Conservation (phyloP, 1,140 invertebrate genomes). For the Diorhabda carinulata region DNA sequence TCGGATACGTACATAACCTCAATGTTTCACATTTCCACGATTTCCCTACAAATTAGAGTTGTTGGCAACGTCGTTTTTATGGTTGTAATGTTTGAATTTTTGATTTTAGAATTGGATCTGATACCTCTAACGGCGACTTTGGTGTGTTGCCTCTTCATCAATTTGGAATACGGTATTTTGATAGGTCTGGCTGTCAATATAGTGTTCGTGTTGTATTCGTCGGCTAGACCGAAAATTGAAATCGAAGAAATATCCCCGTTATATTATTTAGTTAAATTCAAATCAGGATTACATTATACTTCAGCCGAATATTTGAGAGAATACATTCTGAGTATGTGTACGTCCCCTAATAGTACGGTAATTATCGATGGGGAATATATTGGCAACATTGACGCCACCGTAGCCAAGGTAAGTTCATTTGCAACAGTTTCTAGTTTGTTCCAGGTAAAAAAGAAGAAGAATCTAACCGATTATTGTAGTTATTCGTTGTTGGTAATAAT, state of each 20-base stretch:
- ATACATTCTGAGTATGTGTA: conserved; percentile 46
- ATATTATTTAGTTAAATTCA: conserved; percentile 55
- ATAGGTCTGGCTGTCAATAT: conserved; percentile 65
- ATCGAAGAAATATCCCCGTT: conserved; percentile 38
- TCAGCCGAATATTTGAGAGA: conserved; percentile 62
- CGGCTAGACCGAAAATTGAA: conserved; percentile 57
- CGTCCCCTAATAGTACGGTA: conserved; percentile 44
- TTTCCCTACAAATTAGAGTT: no score
- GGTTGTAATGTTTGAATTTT: neutral
- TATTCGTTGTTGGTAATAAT: no score
- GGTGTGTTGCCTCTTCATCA: conserved; percentile 57
- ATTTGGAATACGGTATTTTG: conserved; percentile 71
- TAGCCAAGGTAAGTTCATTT: conserved; percentile 40
- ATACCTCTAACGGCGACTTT: conserved; percentile 62
- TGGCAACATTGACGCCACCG: conserved; percentile 59
- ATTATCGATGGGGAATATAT: conserved; percentile 59
- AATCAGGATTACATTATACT: conserved; percentile 62
- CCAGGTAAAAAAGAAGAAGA: no score
- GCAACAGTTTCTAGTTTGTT: no score
- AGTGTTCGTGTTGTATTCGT: conserved; percentile 62
- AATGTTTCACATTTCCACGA: no score
- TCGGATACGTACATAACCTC: no score
- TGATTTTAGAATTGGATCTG: conserved; percentile 60
- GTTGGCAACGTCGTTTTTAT: no score
- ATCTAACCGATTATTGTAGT: no score